phyloP scores from a whole-genome alignment of 2,888 invertebrate species.

The Heliconius ethilla region DNA sequence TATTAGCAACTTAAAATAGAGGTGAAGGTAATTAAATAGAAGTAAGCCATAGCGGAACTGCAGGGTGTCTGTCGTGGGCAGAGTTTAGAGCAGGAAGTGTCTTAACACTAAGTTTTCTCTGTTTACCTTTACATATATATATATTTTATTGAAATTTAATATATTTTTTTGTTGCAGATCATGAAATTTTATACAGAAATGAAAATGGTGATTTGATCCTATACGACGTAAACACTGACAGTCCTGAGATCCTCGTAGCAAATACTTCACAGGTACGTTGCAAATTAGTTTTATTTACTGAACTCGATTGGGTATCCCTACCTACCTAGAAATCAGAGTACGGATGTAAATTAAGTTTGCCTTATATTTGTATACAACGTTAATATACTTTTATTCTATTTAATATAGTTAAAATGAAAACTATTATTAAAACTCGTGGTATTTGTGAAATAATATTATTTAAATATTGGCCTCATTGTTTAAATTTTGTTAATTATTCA shows the following conservation, averaged over 20 bases:
- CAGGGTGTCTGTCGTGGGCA: too few relatives aligned
- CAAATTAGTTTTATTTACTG: neutral
- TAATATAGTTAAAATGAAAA: neutral
- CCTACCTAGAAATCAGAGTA: neutral
- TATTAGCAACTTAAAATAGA: too few relatives aligned
- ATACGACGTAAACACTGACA: conserved; percentile 75
- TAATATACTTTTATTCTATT: neutral
- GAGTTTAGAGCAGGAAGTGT: too few relatives aligned
- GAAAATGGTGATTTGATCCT: conserved; percentile 80
- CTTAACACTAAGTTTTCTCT: too few relatives aligned
- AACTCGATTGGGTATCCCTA: neutral
- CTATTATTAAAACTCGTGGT: neutral
- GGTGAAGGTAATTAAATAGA: too few relatives aligned
- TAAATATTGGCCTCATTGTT: neutral
- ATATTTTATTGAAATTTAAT: neutral
- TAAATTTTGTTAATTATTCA: neutral
- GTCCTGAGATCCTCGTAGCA: conserved; percentile 68
- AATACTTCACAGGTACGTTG: conserved; percentile 75
- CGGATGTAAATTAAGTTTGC: neutral
- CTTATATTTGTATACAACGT: neutral
- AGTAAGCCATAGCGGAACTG: too few relatives aligned
- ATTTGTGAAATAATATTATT: neutral
- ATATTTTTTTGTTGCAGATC: conserved; percentile 75
- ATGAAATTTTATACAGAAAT: conserved; percentile 84
- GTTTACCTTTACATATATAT: too few relatives aligned